Conservation (phyloP, 1,140 invertebrate genomes). For the Drosophila mayri region DNA sequence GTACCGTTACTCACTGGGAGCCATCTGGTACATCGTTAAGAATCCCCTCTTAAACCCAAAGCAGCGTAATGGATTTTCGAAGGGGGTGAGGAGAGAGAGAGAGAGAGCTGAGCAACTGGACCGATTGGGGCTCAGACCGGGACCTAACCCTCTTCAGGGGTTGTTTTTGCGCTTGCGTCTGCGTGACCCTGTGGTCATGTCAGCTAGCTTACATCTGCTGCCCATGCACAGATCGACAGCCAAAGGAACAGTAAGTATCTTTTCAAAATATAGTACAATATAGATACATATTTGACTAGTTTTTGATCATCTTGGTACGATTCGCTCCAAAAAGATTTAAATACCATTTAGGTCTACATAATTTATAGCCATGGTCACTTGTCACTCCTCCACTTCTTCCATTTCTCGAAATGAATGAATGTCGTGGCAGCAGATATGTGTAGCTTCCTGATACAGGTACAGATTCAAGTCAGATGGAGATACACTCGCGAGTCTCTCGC, state of each 20-base stretch:
- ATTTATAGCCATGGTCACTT: too few species aligned
- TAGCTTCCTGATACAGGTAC: neutral
- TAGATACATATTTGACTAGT: neutral
- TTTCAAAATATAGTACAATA: neutral
- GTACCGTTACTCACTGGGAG: conserved; percentile 49
- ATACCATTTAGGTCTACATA: neutral
- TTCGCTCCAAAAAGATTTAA: neutral
- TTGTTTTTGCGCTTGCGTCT: conserved; percentile 37
- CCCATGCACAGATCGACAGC: neutral
- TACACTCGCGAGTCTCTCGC: neutral
- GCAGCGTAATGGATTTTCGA: conserved; percentile 26
- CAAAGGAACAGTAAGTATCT: too few species aligned
- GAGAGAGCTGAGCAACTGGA: conserved; percentile 40
- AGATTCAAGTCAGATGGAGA: neutral
- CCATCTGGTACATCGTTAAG: conserved; percentile 38
- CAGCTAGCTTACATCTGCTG: conserved; percentile 24
- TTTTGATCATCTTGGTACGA: neutral
- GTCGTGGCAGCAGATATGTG: conserved; percentile 38
- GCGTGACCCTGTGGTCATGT: conserved; percentile 1
- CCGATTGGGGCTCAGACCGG: conserved; percentile 30
- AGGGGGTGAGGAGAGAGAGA: conserved; percentile 39
- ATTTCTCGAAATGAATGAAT: neutral
- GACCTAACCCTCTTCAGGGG: conserved; percentile 23
- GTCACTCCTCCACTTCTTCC: neutral
- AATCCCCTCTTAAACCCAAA: conserved; percentile 21